Evolutionary conservation across 1,140 invertebrate species (phyloP).

Genomic region (Brachionus plicatilis): DNA sequence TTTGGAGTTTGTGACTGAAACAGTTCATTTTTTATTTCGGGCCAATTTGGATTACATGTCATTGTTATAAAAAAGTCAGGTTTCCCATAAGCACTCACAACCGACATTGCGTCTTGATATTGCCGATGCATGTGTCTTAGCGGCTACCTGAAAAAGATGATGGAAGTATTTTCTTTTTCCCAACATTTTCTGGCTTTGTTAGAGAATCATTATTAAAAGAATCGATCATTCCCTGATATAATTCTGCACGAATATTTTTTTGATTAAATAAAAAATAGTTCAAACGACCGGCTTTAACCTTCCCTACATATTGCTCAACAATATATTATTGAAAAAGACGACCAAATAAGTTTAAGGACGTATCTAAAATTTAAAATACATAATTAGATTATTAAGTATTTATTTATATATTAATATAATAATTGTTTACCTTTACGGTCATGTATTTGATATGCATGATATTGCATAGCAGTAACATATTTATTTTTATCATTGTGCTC

Average conservation of each 20-base stretch:
- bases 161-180: background rate
- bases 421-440: no score
- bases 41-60: constrained; percentile 47
- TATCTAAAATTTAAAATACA: background rate
- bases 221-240: background rate
- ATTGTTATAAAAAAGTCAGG: constrained; percentile 46
- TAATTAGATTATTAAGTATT: no score
- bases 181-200: background rate
- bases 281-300: constrained; percentile 48
- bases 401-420: no score
- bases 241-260: constrained; percentile 8
- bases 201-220: background rate
- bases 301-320: constrained; percentile 36
- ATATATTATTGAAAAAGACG: constrained; percentile 1
- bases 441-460: constrained; percentile 19
- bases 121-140: background rate
- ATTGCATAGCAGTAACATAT: background rate
- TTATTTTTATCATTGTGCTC: background rate
- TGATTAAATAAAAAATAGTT: constrained; percentile 37
- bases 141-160: background rate
- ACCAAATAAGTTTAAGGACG: background rate
- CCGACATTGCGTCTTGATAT: constrained; percentile 42
- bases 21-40: constrained; percentile 51
- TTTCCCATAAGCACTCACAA: constrained; percentile 42
- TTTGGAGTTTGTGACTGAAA: constrained; percentile 44